Evolutionary conservation across 2,888 invertebrate genomes (phyloP), one percentile per base, ranked within the genome.

Genomic region (Tetheella fluctuosa): DNA sequence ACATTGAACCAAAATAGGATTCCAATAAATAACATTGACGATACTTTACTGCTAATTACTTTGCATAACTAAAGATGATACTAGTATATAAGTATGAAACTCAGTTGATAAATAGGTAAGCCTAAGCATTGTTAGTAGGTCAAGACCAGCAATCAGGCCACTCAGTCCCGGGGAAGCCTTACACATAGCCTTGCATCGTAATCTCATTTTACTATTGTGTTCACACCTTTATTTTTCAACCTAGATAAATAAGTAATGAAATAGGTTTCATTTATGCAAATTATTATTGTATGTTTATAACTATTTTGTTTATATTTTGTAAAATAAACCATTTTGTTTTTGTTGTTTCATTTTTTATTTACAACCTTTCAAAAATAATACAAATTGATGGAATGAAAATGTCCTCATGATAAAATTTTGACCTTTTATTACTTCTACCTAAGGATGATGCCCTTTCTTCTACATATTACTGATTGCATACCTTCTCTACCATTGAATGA

Each of bases 131-230:
- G 77, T 70, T 70, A 88, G 80, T 88, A 68, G 83, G 89, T 84
- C 88, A 89, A 86, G 85, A 79, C 79, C 80, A 70, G 37, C 39
- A 56, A 61, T 62, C 60, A 71, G 70, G 68, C 62, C 63, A 63
- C 65, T 69, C 68, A 64, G 64, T 65, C 64, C 66, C 70, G 65
- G 68, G 76, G 89, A 90, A 90, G 87, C 89, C 90, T 64, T 88
- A 86, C 34, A 64, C 64, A 64, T 68, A 81, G 77, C 88, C 86
- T 87, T 84, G 83, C 80, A 69, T 71, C 78, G 80, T 90, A 90
- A 90, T 89, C 89, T 77, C 79, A 85, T 88, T 87, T 80, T 61
- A 54, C 34, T 70, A 74, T 75, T 79, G 73, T 81, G 71, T 72
- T 71, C 73, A 69, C 71, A 77, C 79, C 69, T 74, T 48, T 52